These are phyloP conservation scores for Paratrypauchen microcephalus DNA, from an alignment of 2,797 vertebrate species.

Conservation along the genomic window DNA sequence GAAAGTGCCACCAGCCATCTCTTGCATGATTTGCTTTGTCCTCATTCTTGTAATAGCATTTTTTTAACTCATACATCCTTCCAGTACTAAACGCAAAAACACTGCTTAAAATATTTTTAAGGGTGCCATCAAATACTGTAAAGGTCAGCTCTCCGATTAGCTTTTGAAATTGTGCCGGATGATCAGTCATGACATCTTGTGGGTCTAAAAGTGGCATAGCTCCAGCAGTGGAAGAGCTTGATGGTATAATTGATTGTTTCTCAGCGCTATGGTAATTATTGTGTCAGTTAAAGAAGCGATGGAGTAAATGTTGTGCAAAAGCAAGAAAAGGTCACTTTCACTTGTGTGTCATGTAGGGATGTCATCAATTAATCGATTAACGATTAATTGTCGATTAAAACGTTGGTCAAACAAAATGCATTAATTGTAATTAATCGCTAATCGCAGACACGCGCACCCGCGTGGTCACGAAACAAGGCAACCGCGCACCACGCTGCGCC, in stretches of 20 bases:
- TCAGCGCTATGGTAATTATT: conserved; percentile 22
- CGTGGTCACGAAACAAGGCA: too few species aligned
- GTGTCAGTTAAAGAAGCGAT: conserved; percentile 10
- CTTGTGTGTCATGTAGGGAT: conserved; percentile 17
- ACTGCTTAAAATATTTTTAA: neutral
- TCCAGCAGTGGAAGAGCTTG: conserved; percentile 3
- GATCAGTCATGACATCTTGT: conserved; percentile 21
- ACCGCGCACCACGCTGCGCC: too few species aligned
- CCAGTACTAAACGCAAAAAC: neutral
- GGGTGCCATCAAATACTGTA: conserved; percentile 1
- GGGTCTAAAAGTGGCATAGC: neutral
- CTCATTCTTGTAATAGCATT: conserved; percentile 16
- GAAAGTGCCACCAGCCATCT: conserved; percentile 21
- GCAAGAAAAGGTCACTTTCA: conserved; percentile 23
- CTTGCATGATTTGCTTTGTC: conserved; percentile 27
- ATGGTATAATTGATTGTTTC: conserved; percentile 31
- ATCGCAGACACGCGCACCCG: too few species aligned
- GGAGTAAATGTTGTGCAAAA: conserved; percentile 13
- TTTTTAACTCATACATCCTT: conserved; percentile 4
- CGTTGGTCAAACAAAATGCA: too few species aligned
- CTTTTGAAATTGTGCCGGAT: conserved; percentile 10
- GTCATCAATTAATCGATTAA: too few species aligned
- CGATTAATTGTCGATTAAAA: too few species aligned
- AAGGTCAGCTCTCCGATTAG: conserved; percentile 30
- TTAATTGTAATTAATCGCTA: too few species aligned